These are phyloP conservation scores for Dendronephthya gigantea DNA, from an alignment of 64 coral and sea anemone species.

Conservation along the genomic window DNA sequence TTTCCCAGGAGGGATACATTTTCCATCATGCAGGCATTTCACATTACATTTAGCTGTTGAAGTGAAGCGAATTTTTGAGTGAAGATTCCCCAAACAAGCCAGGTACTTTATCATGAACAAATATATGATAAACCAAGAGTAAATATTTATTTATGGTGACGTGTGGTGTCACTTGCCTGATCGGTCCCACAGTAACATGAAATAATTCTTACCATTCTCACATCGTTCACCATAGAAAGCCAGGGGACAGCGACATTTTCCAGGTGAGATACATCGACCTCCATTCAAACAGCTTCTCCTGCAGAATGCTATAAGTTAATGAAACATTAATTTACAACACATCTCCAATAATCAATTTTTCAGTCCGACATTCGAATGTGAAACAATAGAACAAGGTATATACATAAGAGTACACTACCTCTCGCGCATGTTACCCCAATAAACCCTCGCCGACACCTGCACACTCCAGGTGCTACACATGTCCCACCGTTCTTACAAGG, in stretches of 20 bases:
- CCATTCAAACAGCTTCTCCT: slow-evolving; percentile 46
- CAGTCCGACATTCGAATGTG: too few species aligned
- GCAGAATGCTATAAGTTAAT: slow-evolving; percentile 39
- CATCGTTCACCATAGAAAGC: slow-evolving; percentile 57
- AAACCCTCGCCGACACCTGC: slow-evolving; percentile 52
- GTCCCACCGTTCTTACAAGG: slow-evolving; percentile 68
- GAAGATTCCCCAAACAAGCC: not conserved
- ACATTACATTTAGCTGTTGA: slow-evolving; percentile 35
- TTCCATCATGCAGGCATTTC: slow-evolving; percentile 57
- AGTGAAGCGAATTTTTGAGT: not conserved
- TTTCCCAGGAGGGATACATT: slow-evolving; percentile 44
- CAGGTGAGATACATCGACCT: slow-evolving; percentile 47
- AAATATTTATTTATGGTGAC: too few species aligned
- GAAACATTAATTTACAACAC: not conserved
- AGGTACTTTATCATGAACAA: too few species aligned
- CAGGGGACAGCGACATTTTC: slow-evolving; percentile 49
- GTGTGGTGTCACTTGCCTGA: too few species aligned
- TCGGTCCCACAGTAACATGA: not conserved
- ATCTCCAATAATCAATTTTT: too few species aligned
- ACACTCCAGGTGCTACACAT: slow-evolving; percentile 56
- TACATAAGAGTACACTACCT: not conserved
- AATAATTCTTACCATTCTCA: slow-evolving; percentile 24
- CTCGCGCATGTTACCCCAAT: slow-evolving; percentile 41
- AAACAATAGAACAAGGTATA: too few species aligned
- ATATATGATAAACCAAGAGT: too few species aligned